Percentiles rank a stretch among this genome's conserved stretches.
These are phyloP conservation scores for Pocota personata DNA, from an alignment of 2,888 invertebrate species.

Conservation along the genomic window DNA sequence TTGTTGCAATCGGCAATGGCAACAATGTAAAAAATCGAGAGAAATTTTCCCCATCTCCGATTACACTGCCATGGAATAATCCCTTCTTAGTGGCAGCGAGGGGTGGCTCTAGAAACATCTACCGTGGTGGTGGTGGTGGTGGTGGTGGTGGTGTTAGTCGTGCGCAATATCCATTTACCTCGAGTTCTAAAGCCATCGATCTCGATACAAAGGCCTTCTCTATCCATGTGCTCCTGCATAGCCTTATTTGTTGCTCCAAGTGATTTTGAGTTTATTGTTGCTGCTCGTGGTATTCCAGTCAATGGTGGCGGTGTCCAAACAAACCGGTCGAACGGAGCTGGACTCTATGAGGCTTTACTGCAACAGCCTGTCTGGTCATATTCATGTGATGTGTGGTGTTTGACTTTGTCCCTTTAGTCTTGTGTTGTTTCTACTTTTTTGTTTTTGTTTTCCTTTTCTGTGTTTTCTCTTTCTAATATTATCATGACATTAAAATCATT, in stretches of 20 bases:
- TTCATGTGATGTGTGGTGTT: conserved; percentile 47
- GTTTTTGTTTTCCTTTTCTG: conserved; percentile 11
- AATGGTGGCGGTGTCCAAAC: conserved; percentile 14
- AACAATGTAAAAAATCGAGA: conserved; percentile 43
- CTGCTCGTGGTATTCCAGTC: conserved; percentile 3
- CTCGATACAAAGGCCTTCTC: conserved; percentile 46
- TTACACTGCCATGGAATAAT: conserved; percentile 51
- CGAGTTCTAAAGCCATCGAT: conserved; percentile 56
- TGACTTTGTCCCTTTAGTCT: conserved; percentile 59
- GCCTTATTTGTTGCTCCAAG: conserved; percentile 61
- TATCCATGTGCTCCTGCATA: conserved; percentile 20
- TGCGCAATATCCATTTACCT: conserved; percentile 61
- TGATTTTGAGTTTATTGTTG: conserved; percentile 43
- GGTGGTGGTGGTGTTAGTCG: conserved; percentile 10
- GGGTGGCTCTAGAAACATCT: not conserved
- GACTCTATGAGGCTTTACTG: conserved; percentile 11
- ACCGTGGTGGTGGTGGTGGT: not conserved
- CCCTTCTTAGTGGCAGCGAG: conserved; percentile 44
- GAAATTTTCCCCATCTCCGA: conserved; percentile 61
- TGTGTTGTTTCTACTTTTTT: not conserved
- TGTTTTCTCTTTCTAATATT: conserved; percentile 58
- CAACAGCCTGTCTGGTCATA: conserved; percentile 1
- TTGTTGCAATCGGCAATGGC: conserved; percentile 43
- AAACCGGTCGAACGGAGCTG: conserved; percentile 35
- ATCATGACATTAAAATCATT: conserved; percentile 73